These are phyloP conservation scores for Drosophila mayri DNA, from an alignment of 1,140 invertebrate species.

Conservation along the genomic window DNA sequence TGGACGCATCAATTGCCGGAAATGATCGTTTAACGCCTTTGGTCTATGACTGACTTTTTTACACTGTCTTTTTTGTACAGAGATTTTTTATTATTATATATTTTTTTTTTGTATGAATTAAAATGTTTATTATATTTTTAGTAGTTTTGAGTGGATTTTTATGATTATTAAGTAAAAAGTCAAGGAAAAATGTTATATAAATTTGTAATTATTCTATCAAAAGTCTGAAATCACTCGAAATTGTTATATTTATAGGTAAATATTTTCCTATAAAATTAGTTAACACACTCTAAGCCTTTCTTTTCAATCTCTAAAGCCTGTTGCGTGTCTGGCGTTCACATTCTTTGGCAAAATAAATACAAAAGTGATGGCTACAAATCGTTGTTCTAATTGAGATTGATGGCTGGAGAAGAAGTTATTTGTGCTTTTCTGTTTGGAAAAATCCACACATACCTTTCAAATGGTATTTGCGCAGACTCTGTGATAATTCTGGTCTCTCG, in stretches of 20 bases:
- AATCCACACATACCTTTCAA: not conserved
- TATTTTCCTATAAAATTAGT: not conserved
- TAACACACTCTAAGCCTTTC: not conserved
- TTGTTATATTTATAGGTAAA: not conserved
- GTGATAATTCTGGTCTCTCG: not conserved
- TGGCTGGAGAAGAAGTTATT: slow-evolving; percentile 15
- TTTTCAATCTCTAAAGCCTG: not conserved
- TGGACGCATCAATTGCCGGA: slow-evolving; percentile 32
- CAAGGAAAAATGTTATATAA: too few relatives aligned
- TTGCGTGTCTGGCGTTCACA: slow-evolving; percentile 28
- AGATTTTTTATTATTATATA: not conserved
- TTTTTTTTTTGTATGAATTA: not conserved
- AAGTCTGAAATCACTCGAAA: not conserved
- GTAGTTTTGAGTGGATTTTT: not conserved
- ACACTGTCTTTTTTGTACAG: not conserved
- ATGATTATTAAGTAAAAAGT: too few relatives aligned
- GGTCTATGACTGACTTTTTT: not conserved
- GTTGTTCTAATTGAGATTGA: slow-evolving; percentile 38
- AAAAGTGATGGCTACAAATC: slow-evolving; percentile 29
- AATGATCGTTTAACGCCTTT: slow-evolving; percentile 42
- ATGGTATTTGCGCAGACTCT: not conserved
- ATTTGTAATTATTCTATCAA: too few relatives aligned
- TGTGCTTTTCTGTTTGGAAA: not conserved
- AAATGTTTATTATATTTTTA: too few relatives aligned
- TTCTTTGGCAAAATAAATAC: slow-evolving; percentile 25